Evolutionary conservation across 2,797 vertebrate species (phyloP).

Genomic region (Merluccius polli): DNA sequence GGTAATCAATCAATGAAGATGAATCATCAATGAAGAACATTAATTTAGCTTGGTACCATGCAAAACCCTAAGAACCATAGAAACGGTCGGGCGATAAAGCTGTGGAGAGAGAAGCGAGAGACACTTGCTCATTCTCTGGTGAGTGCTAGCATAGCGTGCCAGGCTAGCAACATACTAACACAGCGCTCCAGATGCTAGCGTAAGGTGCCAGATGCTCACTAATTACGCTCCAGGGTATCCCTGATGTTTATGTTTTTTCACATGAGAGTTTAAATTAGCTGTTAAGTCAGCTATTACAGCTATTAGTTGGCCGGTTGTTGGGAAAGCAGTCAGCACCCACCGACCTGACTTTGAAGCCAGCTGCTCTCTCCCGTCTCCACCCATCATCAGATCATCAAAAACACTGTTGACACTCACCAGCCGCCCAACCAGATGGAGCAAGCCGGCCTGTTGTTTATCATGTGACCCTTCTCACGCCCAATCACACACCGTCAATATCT

Average conservation of each 20-base stretch:
- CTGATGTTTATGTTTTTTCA: background rate
- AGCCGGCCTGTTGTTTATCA: background rate
- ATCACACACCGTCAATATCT: background rate
- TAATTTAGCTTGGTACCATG: background rate
- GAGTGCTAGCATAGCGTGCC: background rate
- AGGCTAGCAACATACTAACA: background rate
- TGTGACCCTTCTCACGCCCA: background rate
- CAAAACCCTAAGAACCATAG: background rate
- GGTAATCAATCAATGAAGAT: background rate
- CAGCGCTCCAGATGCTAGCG: background rate
- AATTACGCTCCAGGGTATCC: background rate
- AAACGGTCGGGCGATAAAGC: no score
- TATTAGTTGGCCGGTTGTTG: background rate
- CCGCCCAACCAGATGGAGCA: background rate
- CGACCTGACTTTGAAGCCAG: background rate
- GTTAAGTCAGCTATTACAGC: background rate
- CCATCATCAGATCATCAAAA: constrained; percentile 5
- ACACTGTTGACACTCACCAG: background rate
- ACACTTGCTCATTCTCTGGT: background rate
- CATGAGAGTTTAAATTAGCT: background rate
- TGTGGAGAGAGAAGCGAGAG: background rate
- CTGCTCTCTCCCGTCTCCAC: background rate
- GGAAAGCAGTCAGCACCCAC: background rate
- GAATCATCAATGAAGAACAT: background rate
- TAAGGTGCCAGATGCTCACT: background rate